Percentiles rank a stretch among this genome's conserved stretches.
Evolutionary conservation across 1,140 invertebrate species (phyloP).

Genomic region (Drosophila paulistorum): DNA sequence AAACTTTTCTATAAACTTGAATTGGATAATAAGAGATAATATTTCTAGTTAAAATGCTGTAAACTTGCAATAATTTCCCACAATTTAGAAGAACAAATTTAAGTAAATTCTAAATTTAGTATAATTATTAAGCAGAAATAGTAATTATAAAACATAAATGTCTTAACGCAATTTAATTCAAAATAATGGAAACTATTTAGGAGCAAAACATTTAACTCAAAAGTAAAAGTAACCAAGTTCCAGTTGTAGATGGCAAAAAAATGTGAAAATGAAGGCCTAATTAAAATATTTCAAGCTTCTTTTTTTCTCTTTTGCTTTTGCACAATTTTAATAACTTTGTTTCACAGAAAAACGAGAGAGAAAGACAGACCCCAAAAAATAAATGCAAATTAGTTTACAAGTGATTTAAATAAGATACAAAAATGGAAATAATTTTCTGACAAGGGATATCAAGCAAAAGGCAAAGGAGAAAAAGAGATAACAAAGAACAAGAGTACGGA

Average conservation of each 20-base stretch:
- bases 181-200: not conserved
- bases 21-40: no score
- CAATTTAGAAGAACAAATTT: no score
- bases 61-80: no score
- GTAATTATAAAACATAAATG: no score
- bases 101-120: no score
- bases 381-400: constrained; percentile 78
- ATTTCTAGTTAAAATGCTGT: no score
- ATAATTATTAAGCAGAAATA: no score
- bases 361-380: constrained; percentile 50
- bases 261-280: constrained; percentile 15
- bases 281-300: constrained; percentile 6
- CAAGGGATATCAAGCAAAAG: constrained; percentile 53
- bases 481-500: constrained; percentile 26
- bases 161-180: no score
- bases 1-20: no score
- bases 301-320: constrained; percentile 26
- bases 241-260: not conserved
- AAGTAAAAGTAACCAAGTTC: not conserved
- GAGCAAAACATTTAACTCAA: no score
- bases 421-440: constrained; percentile 52
- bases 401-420: constrained; percentile 78
- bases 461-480: constrained; percentile 47
- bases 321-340: constrained; percentile 72
- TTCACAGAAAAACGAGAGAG: constrained; percentile 25